Base-by-base conservation (phyloP, 2,797 vertebrate species). In the Smutsia gigantea region DNA sequence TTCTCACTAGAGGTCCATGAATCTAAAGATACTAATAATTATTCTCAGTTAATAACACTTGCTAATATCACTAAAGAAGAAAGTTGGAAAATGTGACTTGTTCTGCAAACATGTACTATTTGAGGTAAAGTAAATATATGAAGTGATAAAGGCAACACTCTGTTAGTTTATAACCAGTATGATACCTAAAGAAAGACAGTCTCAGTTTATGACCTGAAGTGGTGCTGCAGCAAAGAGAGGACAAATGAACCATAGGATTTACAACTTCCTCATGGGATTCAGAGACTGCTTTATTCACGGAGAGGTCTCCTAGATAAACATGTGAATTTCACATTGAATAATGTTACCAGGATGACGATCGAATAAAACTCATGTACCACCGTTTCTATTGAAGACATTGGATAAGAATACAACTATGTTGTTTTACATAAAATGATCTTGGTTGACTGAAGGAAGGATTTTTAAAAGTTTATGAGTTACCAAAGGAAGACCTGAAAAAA, bases 371-470 rank as follows among this genome's bases (percentile, higher is more conserved):
- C 72, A 81, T 17, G 8, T 46, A 49, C 42, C 13, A 4, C 2
- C 66, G 61, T 34, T 68, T 34, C 74, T 59, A 29, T 9, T 46
- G 51, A 94, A 93, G 72, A 96, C 88, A 93, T 55, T 78, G 14
- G 49, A 93, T 93, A 88, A 82, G 61, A 85, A 72, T 71, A 78
- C 72, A 85, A 46, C 39, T 69, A 15, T 37, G 13, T 95, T 82
- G 2, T 81, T 96, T 94, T 85, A 90, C 95, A 63, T 85, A 90
- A 94, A 94, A 63, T 78, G 57, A 86, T 79, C 69, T 42, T 89
- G 31, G 27, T 49, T 86, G 4, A n/a, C 61, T 55, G 27, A 69
- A 93, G 84, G 39, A 78, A 68, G 87, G 86, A 78, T 89, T 78
- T 64, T 71, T 31, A 87, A 93, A 31, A 82, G 14, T 37, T 74